These are phyloP conservation scores for Rhynchonycteris naso DNA, from an alignment of 2,797 vertebrate species.

Conservation along the genomic window DNA sequence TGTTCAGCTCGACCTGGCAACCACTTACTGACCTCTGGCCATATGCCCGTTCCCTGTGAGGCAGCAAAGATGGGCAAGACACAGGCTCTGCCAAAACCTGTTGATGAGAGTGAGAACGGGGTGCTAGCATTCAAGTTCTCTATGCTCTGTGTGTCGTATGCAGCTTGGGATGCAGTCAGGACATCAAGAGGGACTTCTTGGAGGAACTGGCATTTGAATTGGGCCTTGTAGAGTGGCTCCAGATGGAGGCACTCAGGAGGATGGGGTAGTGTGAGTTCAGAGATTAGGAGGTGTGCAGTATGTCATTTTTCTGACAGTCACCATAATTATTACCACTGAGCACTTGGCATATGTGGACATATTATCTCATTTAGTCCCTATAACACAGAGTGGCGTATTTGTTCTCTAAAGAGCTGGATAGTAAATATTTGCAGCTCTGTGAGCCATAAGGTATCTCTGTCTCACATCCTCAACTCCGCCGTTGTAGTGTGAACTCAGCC, in stretches of 20 bases:
- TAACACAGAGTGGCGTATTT: not conserved
- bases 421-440: slow-evolving; percentile 10
- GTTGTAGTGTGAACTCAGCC: not conserved
- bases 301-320: not conserved
- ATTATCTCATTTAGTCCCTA: not conserved
- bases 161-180: not conserved
- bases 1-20: not conserved
- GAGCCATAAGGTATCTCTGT: not conserved
- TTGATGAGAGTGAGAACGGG: not conserved
- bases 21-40: not conserved
- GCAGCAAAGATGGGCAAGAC: not conserved
- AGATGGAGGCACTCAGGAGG: not conserved
- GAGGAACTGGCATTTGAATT: not conserved
- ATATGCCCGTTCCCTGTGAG: not conserved
- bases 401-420: not conserved
- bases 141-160: accelerated
- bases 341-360: not conserved
- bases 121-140: accelerated
- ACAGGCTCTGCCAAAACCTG: not conserved
- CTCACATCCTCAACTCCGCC: not conserved
- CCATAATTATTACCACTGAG: accelerated
- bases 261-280: not conserved
- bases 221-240: not conserved
- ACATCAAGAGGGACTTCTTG: not conserved
- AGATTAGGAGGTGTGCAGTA: not conserved